These are phyloP conservation scores for Hesperia comma DNA, from an alignment of 2,888 invertebrate genomes.

Conservation along the genomic window DNA sequence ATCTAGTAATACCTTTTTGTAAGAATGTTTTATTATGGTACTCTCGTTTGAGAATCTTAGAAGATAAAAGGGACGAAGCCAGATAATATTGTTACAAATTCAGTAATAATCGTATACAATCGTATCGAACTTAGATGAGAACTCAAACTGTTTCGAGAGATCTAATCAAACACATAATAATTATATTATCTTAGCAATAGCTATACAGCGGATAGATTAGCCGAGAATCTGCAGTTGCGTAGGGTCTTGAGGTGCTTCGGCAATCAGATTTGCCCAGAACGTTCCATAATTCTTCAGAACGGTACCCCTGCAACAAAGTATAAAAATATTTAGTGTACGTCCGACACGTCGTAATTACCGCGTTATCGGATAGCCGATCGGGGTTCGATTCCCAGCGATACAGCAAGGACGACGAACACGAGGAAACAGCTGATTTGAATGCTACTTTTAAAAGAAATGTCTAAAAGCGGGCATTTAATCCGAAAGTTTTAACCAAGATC, in stretches of 20 bases:
- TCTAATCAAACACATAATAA: no score
- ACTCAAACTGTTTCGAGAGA: no score
- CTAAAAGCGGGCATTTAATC: no score
- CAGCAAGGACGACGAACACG: no score
- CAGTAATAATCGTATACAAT: neutral
- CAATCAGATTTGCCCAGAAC: constrained; percentile 89
- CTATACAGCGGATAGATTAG: constrained; percentile 46
- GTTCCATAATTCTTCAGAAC: constrained; percentile 89
- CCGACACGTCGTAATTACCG: no score
- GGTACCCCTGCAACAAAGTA: constrained; percentile 85
- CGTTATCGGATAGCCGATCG: no score
- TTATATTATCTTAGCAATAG: neutral
- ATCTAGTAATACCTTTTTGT: constrained; percentile 23
- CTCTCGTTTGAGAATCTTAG: neutral
- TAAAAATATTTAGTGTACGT: neutral
- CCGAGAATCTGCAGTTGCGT: constrained; percentile 67
- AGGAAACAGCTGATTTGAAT: no score
- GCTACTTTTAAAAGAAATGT: no score
- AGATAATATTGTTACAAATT: neutral
- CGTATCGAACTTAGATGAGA: neutral
- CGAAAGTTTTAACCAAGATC: no score
- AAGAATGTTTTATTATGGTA: neutral
- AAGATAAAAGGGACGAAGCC: no score
- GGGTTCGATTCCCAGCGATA: no score
- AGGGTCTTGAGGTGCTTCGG: constrained; percentile 78